A percentile compares a stretch with the other conserved stretches of the same genome.
Evolutionary conservation across 2,888 invertebrate genomes (phyloP).

Genomic region (Eledona agricola): DNA sequence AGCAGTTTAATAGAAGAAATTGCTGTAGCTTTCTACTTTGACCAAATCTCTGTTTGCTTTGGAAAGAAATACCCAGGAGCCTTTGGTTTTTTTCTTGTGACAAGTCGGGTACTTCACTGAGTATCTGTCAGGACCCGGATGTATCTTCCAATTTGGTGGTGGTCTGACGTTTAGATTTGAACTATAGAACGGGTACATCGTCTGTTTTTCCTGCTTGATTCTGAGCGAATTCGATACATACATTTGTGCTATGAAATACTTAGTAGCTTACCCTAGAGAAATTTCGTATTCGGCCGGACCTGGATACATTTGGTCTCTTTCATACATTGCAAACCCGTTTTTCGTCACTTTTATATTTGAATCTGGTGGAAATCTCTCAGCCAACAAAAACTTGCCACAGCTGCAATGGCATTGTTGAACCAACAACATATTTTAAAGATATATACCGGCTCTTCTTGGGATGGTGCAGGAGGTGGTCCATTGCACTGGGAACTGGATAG

Average conservation of each 20-base stretch:
- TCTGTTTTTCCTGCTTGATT: constrained; percentile 29
- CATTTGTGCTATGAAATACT: constrained; percentile 9
- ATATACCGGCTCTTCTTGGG: constrained; percentile 45
- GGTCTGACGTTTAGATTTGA: constrained; percentile 50
- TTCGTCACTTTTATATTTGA: constrained; percentile 64
- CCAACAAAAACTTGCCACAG: constrained; percentile 54
- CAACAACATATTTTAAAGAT: constrained; percentile 1
- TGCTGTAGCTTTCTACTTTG: constrained; percentile 36
- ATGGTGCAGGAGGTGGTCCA: constrained; percentile 53
- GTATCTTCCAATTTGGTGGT: constrained; percentile 51
- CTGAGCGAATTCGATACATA: no score
- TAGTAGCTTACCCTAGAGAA: constrained; percentile 7
- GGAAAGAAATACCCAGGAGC: constrained; percentile 55
- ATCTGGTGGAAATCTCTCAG: constrained; percentile 54
- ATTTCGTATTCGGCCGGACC: constrained; percentile 64
- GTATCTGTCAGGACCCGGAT: constrained; percentile 59
- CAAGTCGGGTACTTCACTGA: constrained; percentile 46
- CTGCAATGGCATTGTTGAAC: constrained; percentile 33
- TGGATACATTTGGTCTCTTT: constrained; percentile 64
- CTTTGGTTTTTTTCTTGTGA: constrained; percentile 41
- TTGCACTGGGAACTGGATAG: constrained; percentile 49
- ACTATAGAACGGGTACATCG: constrained; percentile 51
- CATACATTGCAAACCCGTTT: constrained; percentile 64
- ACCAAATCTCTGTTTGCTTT: constrained; percentile 48
- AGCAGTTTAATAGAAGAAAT: constrained; percentile 15